Evolutionary conservation across 2,888 invertebrate genomes (phyloP).

Genomic region (Synanthedon myopaeformis): DNA sequence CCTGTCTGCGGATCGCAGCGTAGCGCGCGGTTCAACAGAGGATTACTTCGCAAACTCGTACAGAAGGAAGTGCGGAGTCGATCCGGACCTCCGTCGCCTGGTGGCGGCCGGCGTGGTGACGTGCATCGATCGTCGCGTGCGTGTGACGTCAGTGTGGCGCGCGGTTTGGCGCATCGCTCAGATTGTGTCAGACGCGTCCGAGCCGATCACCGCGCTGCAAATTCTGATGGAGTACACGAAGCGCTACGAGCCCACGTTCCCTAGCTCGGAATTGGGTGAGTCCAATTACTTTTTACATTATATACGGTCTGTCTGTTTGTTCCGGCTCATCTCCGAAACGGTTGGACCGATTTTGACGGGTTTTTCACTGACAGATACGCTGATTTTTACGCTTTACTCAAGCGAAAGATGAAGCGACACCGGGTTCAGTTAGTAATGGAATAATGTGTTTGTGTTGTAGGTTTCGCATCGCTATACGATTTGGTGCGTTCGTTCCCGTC

Average conservation of each 20-base stretch:
- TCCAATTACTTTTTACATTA: background rate
- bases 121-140: slow-evolving; percentile 23
- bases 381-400: too few relatives aligned
- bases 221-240: slow-evolving; percentile 36
- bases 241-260: slow-evolving; percentile 41
- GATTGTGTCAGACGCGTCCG: slow-evolving; percentile 28
- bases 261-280: slow-evolving; percentile 38
- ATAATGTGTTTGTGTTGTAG: slow-evolving; percentile 14
- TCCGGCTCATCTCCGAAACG: too few relatives aligned
- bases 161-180: slow-evolving; percentile 48
- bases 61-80: slow-evolving; percentile 27
- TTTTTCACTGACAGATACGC: too few relatives aligned
- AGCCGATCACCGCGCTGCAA: slow-evolving; percentile 23
- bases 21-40: slow-evolving; percentile 39
- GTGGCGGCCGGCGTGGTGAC: slow-evolving; percentile 32
- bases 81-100: slow-evolving; percentile 31
- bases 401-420: background rate
- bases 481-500: slow-evolving; percentile 33
- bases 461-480: slow-evolving; percentile 31
- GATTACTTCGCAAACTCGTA: slow-evolving; percentile 41
- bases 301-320: too few relatives aligned
- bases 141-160: slow-evolving; percentile 41
- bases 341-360: too few relatives aligned
- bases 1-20: slow-evolving; percentile 45
- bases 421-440: background rate